Percentiles rank a stretch among this genome's conserved stretches.
phyloP scores from a whole-genome alignment of 2,888 invertebrate genomes.

The Erebia palarica region DNA sequence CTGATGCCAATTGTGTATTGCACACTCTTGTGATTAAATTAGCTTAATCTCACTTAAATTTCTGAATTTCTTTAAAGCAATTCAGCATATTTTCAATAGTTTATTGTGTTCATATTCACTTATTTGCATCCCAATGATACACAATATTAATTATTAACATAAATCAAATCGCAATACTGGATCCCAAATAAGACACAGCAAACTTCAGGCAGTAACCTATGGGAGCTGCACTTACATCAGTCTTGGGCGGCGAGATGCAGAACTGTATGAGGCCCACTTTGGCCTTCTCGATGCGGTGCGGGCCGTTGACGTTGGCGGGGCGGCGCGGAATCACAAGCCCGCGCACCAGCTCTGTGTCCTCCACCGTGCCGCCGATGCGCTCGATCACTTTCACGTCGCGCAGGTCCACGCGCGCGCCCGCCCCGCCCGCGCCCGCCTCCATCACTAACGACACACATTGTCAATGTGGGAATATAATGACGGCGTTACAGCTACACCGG shows the following conservation, averaged over 20 bases:
- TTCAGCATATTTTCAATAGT: too few relatives aligned
- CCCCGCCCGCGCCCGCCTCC: conserved; percentile 79
- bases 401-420: conserved; percentile 91
- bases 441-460: conserved; percentile 53
- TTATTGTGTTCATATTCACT: too few relatives aligned
- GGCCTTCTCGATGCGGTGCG: conserved; percentile 97
- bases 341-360: conserved; percentile 97
- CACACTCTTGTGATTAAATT: too few relatives aligned
- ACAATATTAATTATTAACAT: too few relatives aligned
- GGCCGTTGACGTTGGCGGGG: conserved; percentile 94
- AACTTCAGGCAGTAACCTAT: neutral
- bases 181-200: too few relatives aligned
- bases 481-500: too few relatives aligned
- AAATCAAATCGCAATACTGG: too few relatives aligned
- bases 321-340: conserved; percentile 97
- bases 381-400: conserved; percentile 98
- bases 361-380: conserved; percentile 97
- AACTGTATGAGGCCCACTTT: conserved; percentile 99
- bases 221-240: conserved; percentile 87
- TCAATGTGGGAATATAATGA: too few relatives aligned
- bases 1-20: too few relatives aligned
- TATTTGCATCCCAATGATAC: too few relatives aligned
- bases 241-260: conserved; percentile 99
- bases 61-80: too few relatives aligned
- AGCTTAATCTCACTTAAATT: too few relatives aligned